Base-by-base conservation (phyloP, 2,113 vertebrate genomes). In the Apaloderma vittatum region DNA sequence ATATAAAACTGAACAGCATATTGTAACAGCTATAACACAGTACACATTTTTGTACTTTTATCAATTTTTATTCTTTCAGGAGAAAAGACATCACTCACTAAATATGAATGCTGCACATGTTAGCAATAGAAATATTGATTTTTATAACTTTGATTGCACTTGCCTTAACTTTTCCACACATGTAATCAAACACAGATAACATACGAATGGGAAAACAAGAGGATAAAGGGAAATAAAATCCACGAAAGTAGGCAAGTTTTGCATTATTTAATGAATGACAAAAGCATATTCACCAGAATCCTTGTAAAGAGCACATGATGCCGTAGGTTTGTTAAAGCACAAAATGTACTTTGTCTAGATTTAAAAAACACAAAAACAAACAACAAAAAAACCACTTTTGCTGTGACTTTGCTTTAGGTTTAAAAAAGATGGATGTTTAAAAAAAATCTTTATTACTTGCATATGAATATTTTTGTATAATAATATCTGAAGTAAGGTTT, bases 391-490 rank as follows among this genome's bases (percentile, higher is more conserved):
- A 29, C 3, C 3, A 46, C 76, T 89, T 97, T 97, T 93, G 79
- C 63, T 98, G 97, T 98, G 94, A 97, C 43, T 98, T 95, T 97
- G 81, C 77, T 93, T 97, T 97, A 97, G 92, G 84, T 97, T 97
- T 97, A 75, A 97, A 96, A 88, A 88, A 81, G 89, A 73, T 96
- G 95, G 78, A 96, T 98, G 97, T 97, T 97, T 95, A 96, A 97
- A 96, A 95, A 81, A 96, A 72, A 83, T 92, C 97, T 97, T 98
- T 98, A 96, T 93, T 97, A 97, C 89, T 96, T 98, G 96, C 90
- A 95, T 98, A 98, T 98, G 67, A 97, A 97, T 98, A 98, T 98
- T 98, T 98, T 98, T 98, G 98, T 98, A 98, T 96, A 71, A 95
- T 96, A 78, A 94, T 97, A 97, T 86, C 90, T 36, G n/a, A 96